Conservation (phyloP, 2,888 invertebrate species). For the Orthosia cruda region DNA sequence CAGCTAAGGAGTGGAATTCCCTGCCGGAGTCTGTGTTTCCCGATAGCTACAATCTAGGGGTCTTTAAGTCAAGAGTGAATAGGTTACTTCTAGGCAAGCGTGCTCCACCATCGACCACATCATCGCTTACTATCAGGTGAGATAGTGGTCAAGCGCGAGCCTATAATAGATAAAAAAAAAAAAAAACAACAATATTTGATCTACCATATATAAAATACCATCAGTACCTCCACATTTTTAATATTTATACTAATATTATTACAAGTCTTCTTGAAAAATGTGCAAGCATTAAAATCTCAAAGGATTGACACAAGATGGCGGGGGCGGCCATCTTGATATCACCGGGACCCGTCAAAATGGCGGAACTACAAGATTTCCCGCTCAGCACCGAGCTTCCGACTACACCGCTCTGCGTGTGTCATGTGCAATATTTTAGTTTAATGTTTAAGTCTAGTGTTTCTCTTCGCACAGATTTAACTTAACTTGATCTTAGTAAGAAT, state of each 20-base stretch:
- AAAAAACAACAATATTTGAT: not conserved
- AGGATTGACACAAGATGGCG: conserved; percentile 38
- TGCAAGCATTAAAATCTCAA: not conserved
- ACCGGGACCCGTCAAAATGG: conserved; percentile 70
- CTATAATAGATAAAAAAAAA: too few relatives aligned
- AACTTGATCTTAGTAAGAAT: conserved; percentile 3
- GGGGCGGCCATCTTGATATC: conserved; percentile 72
- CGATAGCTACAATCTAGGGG: too few relatives aligned
- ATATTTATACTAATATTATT: too few relatives aligned
- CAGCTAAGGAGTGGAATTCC: too few relatives aligned
- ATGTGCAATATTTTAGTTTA: conserved; percentile 32
- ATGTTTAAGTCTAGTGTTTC: not conserved
- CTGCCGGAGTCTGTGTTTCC: too few relatives aligned
- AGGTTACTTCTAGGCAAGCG: too few relatives aligned
- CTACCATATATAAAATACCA: not conserved
- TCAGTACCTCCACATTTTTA: not conserved
- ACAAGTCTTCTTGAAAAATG: not conserved
- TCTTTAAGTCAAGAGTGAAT: too few relatives aligned
- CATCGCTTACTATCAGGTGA: too few relatives aligned
- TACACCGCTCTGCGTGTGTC: conserved; percentile 2
- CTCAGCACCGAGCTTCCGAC: conserved; percentile 70
- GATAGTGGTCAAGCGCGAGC: too few relatives aligned
- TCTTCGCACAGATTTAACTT: conserved; percentile 11
- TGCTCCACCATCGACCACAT: too few relatives aligned
- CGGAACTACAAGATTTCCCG: conserved; percentile 69